phyloP scores from a whole-genome alignment of 2,888 invertebrate genomes.

The Lapara coniferarum region DNA sequence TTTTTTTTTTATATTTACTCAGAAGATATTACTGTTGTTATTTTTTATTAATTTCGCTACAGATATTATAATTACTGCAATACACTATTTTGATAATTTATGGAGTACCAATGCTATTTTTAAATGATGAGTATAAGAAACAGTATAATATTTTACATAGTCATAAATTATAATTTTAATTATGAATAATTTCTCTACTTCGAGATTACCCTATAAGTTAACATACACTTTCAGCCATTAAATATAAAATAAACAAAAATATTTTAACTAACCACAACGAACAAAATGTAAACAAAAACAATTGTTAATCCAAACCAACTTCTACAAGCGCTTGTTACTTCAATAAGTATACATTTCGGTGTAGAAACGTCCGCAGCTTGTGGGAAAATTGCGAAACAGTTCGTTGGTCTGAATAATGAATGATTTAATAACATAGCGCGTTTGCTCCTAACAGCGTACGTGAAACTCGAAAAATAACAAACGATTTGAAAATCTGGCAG shows the following conservation, averaged over 20 bases:
- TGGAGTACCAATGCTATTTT: no score
- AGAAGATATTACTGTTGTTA: not conserved
- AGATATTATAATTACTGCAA: no score
- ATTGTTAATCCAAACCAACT: not conserved
- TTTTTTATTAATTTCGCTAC: not conserved
- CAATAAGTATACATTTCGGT: slow-evolving; percentile 38
- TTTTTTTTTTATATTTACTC: slow-evolving; percentile 20
- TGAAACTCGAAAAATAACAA: slow-evolving; percentile 79
- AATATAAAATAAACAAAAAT: no score
- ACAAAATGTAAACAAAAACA: not conserved
- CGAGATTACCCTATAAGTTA: no score
- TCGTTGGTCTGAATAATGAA: slow-evolving; percentile 82
- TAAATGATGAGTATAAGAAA: no score
- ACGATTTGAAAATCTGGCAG: slow-evolving; percentile 75
- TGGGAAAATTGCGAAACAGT: slow-evolving; percentile 81
- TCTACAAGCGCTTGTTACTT: not conserved
- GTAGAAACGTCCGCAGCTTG: slow-evolving; percentile 57
- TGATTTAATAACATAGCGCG: slow-evolving; percentile 82
- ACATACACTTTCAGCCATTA: no score
- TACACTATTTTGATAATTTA: no score
- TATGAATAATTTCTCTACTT: no score
- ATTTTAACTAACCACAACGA: no score
- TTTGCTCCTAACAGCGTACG: slow-evolving; percentile 74
- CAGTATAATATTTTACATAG: no score
- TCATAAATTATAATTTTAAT: no score